phyloP scores from a whole-genome alignment of 2,797 vertebrate genomes.

The Scyliorhinus canicula region DNA sequence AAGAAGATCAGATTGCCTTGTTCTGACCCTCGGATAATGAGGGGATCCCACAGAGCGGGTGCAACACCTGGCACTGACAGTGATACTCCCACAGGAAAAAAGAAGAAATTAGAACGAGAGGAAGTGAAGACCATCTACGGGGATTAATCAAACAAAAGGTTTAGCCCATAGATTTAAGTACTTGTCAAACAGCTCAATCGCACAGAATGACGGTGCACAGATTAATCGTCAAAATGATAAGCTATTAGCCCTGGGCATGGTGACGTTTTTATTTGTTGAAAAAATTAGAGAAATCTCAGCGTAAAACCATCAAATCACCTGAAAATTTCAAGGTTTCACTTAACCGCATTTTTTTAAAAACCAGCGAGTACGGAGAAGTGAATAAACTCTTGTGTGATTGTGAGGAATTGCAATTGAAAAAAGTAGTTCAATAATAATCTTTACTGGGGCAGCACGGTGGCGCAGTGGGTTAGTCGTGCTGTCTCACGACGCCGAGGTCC shows the following conservation, averaged over 20 bases:
- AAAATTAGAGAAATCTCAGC: neutral
- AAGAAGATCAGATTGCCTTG: neutral
- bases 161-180: slow-evolving; percentile 11
- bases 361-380: neutral
- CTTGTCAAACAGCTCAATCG: neutral
- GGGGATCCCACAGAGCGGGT: neutral
- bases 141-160: slow-evolving; percentile 22
- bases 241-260: neutral
- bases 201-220: neutral
- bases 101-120: neutral
- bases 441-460: too few relatives aligned
- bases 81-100: neutral
- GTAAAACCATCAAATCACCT: neutral
- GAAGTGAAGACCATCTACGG: slow-evolving; percentile 34
- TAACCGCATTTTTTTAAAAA: neutral
- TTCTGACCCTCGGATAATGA: neutral
- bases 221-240: neutral
- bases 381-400: neutral
- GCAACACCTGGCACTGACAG: neutral
- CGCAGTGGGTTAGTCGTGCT: too few relatives aligned
- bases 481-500: too few relatives aligned
- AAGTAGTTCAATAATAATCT: too few relatives aligned
- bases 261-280: neutral
- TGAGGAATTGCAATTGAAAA: neutral
- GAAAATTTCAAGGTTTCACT: neutral